Conservation (phyloP, 2,888 invertebrate genomes). For the Idaea aversata region DNA sequence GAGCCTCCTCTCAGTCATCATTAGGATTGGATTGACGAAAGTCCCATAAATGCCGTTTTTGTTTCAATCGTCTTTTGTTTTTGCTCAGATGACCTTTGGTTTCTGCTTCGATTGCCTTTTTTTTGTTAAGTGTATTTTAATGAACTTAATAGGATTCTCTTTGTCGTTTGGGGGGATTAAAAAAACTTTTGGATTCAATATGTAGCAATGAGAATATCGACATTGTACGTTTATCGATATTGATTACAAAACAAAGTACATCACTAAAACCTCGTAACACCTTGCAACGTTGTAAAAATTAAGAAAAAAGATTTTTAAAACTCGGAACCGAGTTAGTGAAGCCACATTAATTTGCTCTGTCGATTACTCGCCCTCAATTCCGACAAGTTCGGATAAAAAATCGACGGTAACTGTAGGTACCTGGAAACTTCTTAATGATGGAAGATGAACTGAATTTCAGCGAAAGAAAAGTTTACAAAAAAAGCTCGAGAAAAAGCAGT, state of each 20-base stretch:
- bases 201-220: no score
- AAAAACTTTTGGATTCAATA: no score
- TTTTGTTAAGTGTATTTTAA: no score
- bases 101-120: no score
- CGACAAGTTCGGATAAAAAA: conserved; percentile 8
- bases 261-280: conserved; percentile 53
- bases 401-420: background rate
- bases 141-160: no score
- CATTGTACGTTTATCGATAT: conserved; percentile 26
- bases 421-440: background rate
- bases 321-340: conserved; percentile 70
- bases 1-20: no score
- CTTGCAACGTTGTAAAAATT: conserved; percentile 78
- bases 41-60: no score
- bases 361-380: conserved; percentile 58
- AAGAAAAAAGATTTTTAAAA: conserved; percentile 72
- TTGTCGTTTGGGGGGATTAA: no score
- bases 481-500: background rate
- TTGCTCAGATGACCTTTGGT: no score
- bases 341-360: conserved; percentile 76
- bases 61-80: no score
- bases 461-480: background rate
- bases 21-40: no score
- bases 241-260: conserved; percentile 17
- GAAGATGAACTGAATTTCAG: background rate